Evolutionary conservation across 53 echinoderm and acorn worm genomes (phyloP).

Genomic region (Temnopleurus reevesii): DNA sequence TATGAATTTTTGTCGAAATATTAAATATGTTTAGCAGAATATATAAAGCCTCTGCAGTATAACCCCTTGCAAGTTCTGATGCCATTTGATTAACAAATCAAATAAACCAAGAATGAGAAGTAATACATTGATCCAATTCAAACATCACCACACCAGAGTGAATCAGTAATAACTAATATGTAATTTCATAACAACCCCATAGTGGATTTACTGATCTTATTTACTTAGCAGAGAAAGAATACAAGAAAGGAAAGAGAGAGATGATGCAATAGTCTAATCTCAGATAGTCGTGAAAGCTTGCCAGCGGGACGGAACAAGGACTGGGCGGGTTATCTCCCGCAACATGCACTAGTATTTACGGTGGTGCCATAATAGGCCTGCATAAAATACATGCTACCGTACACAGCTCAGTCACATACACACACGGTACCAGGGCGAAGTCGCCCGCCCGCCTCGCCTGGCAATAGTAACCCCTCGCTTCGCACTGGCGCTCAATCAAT

Average conservation of each 20-base stretch:
- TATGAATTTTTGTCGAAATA: no score
- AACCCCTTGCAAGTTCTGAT: no score
- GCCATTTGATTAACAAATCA: no score
- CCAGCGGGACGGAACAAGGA: not conserved
- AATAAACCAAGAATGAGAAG: no score
- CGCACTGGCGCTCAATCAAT: not conserved
- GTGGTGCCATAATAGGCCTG: not conserved
- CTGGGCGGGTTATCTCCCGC: conserved; percentile 4
- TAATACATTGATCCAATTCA: no score
- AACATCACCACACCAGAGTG: no score
- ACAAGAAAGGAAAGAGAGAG: not conserved
- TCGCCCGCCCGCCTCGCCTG: not conserved
- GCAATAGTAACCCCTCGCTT: no score
- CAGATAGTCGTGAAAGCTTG: not conserved
- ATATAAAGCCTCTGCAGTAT: no score
- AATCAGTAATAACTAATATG: no score
- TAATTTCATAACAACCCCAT: no score
- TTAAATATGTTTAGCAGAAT: no score
- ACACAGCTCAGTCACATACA: not conserved
- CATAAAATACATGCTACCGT: not conserved
- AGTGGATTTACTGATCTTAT: no score
- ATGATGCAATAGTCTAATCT: not conserved
- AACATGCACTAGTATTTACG: not conserved
- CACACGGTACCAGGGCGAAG: not conserved
- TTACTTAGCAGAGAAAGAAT: not conserved